Percentiles rank a stretch among this genome's conserved stretches.
phyloP scores from a whole-genome alignment of 2,888 invertebrate species.

The Pristionchus maxplancki region DNA sequence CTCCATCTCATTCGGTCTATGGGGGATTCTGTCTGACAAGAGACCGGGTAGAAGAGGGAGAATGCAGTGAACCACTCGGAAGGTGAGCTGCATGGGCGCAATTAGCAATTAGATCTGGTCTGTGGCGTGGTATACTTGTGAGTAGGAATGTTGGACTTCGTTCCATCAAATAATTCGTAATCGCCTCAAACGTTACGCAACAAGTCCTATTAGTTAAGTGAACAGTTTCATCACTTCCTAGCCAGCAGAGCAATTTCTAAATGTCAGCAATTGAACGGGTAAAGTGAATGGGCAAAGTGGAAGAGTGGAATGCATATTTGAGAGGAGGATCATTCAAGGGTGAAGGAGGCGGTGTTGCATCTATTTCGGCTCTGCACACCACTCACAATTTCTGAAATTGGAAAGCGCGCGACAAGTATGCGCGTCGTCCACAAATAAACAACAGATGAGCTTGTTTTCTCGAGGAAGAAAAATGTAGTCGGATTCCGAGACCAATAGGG shows the following conservation, averaged over 20 bases:
- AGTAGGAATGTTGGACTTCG: too few species aligned
- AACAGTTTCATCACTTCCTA: too few species aligned
- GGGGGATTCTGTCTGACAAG: background rate
- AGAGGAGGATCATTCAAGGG: background rate
- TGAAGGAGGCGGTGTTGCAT: background rate
- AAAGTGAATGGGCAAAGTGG: background rate
- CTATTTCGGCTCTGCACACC: background rate
- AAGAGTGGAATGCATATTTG: background rate
- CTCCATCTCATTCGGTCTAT: background rate
- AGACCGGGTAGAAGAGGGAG: background rate
- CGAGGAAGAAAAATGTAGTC: background rate
- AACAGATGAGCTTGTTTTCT: background rate
- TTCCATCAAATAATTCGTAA: too few species aligned
- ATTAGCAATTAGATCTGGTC: too few species aligned
- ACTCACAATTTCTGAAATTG: conserved; percentile 1
- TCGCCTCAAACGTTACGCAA: too few species aligned
- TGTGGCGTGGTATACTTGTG: too few species aligned
- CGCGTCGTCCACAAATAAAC: background rate
- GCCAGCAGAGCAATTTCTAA: too few species aligned
- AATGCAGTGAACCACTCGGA: background rate
- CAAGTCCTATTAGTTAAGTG: too few species aligned
- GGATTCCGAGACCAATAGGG: background rate
- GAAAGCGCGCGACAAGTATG: background rate
- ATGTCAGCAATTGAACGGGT: background rate
- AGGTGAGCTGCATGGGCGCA: too few species aligned